Percentiles rank a stretch among this genome's conserved stretches.
Evolutionary conservation across 2,888 invertebrate genomes (phyloP).

Genomic region (Latrodectus elegans): DNA sequence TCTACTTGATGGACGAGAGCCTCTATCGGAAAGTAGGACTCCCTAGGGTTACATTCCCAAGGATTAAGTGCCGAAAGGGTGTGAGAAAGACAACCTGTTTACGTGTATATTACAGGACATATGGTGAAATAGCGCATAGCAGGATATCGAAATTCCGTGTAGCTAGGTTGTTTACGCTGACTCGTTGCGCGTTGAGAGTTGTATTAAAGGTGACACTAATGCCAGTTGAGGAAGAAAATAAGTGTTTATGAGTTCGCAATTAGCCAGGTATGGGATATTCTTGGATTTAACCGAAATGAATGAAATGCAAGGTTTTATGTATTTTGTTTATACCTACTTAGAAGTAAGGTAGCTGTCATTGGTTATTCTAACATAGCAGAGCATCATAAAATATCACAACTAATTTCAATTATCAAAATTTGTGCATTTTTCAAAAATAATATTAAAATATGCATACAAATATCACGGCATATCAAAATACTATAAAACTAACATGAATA

Average conservation of each 20-base stretch:
- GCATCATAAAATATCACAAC: too few relatives aligned
- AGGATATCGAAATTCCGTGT: conserved; percentile 68
- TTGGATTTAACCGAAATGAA: not conserved
- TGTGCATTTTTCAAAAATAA: too few relatives aligned
- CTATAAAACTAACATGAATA: too few relatives aligned
- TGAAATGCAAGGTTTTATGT: not conserved
- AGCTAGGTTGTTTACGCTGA: conserved; percentile 66
- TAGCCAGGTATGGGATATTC: not conserved
- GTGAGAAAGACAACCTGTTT: conserved; percentile 50
- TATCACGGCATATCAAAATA: too few relatives aligned
- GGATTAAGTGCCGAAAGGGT: conserved; percentile 67
- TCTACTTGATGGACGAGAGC: conserved; percentile 36
- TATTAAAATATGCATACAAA: too few relatives aligned
- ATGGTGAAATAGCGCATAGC: conserved; percentile 56
- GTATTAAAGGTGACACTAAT: conserved; percentile 61
- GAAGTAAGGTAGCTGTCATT: too few relatives aligned
- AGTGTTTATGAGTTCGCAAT: conserved; percentile 37
- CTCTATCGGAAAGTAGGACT: conserved; percentile 28
- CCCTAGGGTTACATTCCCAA: conserved; percentile 34
- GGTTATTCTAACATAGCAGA: too few relatives aligned
- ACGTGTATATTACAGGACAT: conserved; percentile 66
- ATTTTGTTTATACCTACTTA: too few relatives aligned
- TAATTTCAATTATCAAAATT: too few relatives aligned
- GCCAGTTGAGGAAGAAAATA: conserved; percentile 34
- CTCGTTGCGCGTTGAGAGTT: conserved; percentile 31